Base-by-base conservation (phyloP, 1,140 invertebrate genomes). In the Steinernema feltiae region DNA sequence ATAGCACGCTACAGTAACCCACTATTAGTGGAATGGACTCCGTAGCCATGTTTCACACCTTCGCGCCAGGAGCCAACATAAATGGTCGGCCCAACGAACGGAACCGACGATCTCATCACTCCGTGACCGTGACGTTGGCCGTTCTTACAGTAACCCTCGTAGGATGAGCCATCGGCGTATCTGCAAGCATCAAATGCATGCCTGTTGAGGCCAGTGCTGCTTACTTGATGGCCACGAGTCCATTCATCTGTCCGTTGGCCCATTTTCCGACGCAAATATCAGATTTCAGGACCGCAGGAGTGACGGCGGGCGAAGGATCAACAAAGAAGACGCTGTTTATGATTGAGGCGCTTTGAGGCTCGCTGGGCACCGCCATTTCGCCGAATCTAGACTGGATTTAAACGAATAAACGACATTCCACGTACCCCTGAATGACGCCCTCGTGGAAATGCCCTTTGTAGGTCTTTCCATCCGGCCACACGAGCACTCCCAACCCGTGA, bases 281-380 rank as follows among this genome's bases (percentile, higher is more conserved):
- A 27, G 7, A 63, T 21, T 63, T 63, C 24, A 3, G 53, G 15
- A 3, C 24, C 3, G 53, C 24, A 15, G 53, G 15, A 63, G 35
- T 7, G 35, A 63, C 24, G 7, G 53, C 15, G 12, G 53, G 24
- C 12, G 53, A 27, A n/a, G 53, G 24, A 3, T 63, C 53, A 3
- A 63, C 53, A 63, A 63, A 63, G 53, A 63, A 63, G 2, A 63
- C 24, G 53, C 53, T 63, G 53, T 63, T 63, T 21, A 63, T 63
- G 24, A 63, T 63, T 27, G 53, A 63, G 15, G 53, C 53, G 24
- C 53, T 63, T 63, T 63, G 53, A 63, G 53, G 53, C 24, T 63
- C 53, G 24, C 24, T 63, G 12, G 53, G 53, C 7, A 63, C 53
- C 7, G 53, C 7, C 53, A 63, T 63, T 27, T 63, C 53, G 53